Conservation (phyloP, 2,888 invertebrate species). For the Agapostemon virescens region DNA sequence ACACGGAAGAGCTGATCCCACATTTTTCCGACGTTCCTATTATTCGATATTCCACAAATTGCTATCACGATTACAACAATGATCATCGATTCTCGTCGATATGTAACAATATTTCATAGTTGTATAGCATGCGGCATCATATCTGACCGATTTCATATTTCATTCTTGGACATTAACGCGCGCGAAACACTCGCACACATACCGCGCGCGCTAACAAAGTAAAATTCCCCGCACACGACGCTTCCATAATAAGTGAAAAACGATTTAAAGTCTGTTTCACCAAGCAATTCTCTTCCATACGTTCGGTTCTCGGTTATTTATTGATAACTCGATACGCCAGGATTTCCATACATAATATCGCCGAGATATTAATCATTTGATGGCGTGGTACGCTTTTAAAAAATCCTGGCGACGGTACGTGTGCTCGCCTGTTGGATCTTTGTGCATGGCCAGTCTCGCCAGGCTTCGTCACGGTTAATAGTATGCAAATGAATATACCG, state of each 20-base stretch:
- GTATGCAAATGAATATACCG: slow-evolving; percentile 55
- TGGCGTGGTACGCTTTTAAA: not conserved
- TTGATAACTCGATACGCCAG: not conserved
- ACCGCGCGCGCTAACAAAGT: not conserved
- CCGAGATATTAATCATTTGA: slow-evolving; percentile 17
- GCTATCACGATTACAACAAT: too few species aligned
- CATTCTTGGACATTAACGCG: too few species aligned
- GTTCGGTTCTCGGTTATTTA: not conserved
- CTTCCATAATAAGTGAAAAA: not conserved
- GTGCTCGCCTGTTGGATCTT: not conserved
- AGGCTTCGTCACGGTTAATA: slow-evolving; percentile 47
- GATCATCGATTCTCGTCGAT: too few species aligned
- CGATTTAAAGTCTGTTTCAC: not conserved
- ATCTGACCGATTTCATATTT: too few species aligned
- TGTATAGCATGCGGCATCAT: too few species aligned
- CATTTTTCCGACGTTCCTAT: too few species aligned
- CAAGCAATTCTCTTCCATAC: not conserved
- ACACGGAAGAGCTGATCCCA: too few species aligned
- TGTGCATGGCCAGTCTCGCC: not conserved
- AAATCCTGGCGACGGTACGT: not conserved
- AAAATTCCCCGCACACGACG: not conserved
- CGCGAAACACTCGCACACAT: too few species aligned
- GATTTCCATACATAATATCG: not conserved
- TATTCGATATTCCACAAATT: too few species aligned
- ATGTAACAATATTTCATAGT: too few species aligned